These are phyloP conservation scores for Florisuga fusca DNA, from an alignment of 2,797 vertebrate genomes.

Conservation along the genomic window DNA sequence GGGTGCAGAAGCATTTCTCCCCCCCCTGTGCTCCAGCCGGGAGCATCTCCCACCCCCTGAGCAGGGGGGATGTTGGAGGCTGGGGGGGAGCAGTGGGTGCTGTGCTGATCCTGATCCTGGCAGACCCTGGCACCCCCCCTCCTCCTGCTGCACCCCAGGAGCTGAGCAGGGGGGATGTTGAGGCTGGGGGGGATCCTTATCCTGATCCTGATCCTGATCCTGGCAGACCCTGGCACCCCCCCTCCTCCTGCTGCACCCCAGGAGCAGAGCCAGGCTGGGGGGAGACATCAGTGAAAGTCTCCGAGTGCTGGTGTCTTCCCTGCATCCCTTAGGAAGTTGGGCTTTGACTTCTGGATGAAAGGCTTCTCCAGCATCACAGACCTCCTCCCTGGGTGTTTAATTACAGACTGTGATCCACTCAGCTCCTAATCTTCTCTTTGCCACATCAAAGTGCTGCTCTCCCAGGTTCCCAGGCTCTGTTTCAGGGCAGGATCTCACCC, in stretches of 20 bases:
- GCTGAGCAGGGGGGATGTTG: neutral
- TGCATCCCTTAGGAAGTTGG: neutral
- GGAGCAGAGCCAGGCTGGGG: neutral
- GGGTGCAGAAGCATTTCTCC: neutral
- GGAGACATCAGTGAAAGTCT: neutral
- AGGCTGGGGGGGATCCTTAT: too few relatives aligned
- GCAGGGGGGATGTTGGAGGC: accelerated
- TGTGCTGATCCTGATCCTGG: too few relatives aligned
- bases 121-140: too few relatives aligned
- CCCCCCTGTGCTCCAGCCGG: accelerated
- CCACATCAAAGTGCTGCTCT: neutral
- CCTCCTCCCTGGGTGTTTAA: neutral
- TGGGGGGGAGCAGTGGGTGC: neutral
- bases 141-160: too few relatives aligned
- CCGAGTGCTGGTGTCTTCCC: neutral
- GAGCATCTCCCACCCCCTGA: neutral
- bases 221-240: too few relatives aligned
- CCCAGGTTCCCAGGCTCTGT: neutral
- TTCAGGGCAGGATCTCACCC: neutral
- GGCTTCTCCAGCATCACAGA: neutral
- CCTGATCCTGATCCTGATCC: too few relatives aligned
- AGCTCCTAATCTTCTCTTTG: neutral
- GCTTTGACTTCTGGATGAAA: neutral
- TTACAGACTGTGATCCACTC: neutral
- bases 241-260: too few relatives aligned